Evolutionary conservation across 2,113 vertebrate genomes (phyloP), one percentile per base, ranked within the genome.

Genomic region (Suricata suricatta): DNA sequence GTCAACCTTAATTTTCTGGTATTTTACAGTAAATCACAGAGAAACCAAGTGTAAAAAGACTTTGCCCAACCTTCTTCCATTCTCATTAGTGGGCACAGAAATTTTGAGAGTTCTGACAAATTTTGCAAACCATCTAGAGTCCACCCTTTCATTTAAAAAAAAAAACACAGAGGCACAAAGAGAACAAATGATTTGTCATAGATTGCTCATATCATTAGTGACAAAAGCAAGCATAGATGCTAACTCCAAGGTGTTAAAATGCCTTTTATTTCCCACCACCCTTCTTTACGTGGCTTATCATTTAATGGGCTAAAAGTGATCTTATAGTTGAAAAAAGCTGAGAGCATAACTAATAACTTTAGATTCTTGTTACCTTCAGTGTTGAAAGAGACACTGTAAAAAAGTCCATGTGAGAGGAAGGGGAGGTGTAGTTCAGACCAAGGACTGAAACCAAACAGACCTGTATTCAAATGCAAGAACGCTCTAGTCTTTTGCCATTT

Each of bases 1-100:
- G 94, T 97, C 97, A 96, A 90, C 93, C 60, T 97, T 98, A 94
- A 98, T 98, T 97, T 97, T 97, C 84, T 94, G 88, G 76, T 95
- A 92, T 72, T 95, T 95, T 97, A 93, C 60, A 82, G 84, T 88
- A 92, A 96, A 90, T 96, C 88, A 95, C 66, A 93, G 57, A 84
- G 80, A 97, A 97, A 96, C 31, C 35, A 81, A 92, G 50, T 95
- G 29, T 81, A 92, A 97, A 97, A 97, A 84, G 85, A 8, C 17
- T 94, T 88, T 93, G 68, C 29, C 57, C 57, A 77, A 82, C 44
- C 96, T 93, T 72, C 90, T 95, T 81, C 80, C 77, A 66, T 41
- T 93, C 66, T 81, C 44, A 90, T 86, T 90, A 95, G 80, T 15
- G 68, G 71, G 35, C 44, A 92, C 3, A 90, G 50, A 88, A 89